Base-by-base conservation (phyloP, 2,797 vertebrate species). In the Pseudochirops corinnae region DNA sequence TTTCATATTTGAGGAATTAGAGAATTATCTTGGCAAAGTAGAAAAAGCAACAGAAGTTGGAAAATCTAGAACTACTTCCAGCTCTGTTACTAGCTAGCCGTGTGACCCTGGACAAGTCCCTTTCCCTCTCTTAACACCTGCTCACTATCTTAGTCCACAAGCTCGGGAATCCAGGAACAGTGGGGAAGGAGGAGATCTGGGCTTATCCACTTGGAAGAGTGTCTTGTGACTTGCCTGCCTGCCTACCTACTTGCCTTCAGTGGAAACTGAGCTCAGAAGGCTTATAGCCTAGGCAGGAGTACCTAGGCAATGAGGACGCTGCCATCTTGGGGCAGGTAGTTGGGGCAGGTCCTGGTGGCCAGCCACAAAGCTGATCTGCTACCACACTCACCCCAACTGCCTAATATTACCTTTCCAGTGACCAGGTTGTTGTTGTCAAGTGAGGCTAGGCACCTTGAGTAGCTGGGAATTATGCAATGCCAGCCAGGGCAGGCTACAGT, bases 391-490 rank as follows among this genome's bases (percentile, higher is more conserved):
- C 87, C 93, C 93, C 96, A 26, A 91, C 55, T 94, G 31, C 92
- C 46, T 53, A 92, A 92, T 58, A 92, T 16, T 82, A 90, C 91
- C 92, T 33, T 93, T 56, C 96, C 95, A 92, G 39, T 94, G 93
- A 58, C 21, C 39, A 96, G 92, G 55, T 7, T 91, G 56, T 96
- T 98, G 95, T 97, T 97, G 96, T 96, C 56, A 82, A 60, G n/a
- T 96, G 74, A 94, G 55, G 93, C 95, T 90, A 55, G 82, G 33
- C 95, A 92, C 95, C 96, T 74, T 67, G 94, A n/a, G 91, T 96
- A 90, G 90, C 91, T 93, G 55, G 0, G 93, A 97, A 98, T 98
- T 97, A 97, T 52, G 74, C 82, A 97, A 96, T 46, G 93, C 26
- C 56, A 95, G 90, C 91, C 94, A 96, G 39, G 74, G 39, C 26